Evolutionary conservation across 2,113 vertebrate genomes (phyloP).

Genomic region (Circaetus cinerascens): DNA sequence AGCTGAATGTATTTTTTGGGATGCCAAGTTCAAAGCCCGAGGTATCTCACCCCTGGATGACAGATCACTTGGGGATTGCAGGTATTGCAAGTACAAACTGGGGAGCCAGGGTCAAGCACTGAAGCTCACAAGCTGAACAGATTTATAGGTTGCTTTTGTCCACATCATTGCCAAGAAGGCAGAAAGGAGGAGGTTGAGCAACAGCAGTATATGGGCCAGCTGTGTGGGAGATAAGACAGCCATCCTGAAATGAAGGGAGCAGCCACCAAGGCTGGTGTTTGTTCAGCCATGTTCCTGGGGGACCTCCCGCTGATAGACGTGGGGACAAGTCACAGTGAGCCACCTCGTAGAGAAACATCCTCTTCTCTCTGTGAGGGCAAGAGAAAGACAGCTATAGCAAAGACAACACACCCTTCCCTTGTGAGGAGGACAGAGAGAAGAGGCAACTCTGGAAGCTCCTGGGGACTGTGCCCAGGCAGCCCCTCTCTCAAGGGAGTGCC

Average conservation of each 20-base stretch:
- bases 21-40: not conserved
- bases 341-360: not conserved
- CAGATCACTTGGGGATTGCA: not conserved
- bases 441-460: not conserved
- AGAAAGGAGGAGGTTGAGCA: not conserved
- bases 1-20: not conserved
- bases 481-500: not conserved
- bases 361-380: not conserved
- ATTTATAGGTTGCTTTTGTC: not conserved
- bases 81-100: not conserved
- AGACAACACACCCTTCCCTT: not conserved
- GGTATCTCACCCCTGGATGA: not conserved
- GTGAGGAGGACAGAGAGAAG: not conserved
- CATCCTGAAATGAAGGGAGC: not conserved
- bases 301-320: not conserved
- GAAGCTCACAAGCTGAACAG: not conserved
- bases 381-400: not conserved
- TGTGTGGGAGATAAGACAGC: not conserved
- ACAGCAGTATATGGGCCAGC: not conserved
- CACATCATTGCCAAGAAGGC: not conserved
- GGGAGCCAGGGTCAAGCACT: not conserved
- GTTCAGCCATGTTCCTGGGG: not conserved
- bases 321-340: not conserved
- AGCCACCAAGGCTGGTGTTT: not conserved
- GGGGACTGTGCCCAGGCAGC: not conserved